Evolutionary conservation across 2,888 invertebrate species (phyloP).

Genomic region (Ferrisia virgata): DNA sequence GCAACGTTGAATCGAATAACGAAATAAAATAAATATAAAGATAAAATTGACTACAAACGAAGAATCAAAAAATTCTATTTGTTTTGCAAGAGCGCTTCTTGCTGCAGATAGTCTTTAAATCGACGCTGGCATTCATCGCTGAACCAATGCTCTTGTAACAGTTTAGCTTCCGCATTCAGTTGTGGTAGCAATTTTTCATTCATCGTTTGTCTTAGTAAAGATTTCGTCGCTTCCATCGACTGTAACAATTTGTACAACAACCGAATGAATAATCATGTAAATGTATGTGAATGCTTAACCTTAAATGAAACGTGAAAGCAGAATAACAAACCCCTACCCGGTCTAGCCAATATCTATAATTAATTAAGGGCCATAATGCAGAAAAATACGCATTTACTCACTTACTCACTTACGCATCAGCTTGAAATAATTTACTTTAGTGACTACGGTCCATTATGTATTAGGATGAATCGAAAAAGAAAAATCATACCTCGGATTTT

Average conservation of each 20-base stretch:
- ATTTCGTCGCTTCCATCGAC: conserved; percentile 64
- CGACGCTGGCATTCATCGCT: conserved; percentile 65
- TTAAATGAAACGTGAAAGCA: neutral
- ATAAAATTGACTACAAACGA: neutral
- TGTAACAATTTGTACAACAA: conserved; percentile 55
- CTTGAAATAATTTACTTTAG: too few species aligned
- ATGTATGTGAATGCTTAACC: neutral
- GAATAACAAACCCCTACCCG: too few species aligned
- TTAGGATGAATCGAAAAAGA: too few species aligned
- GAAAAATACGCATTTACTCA: too few species aligned
- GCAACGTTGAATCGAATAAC: too few species aligned
- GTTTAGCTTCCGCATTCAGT: conserved; percentile 65
- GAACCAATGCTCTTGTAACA: conserved; percentile 71
- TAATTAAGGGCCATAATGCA: too few species aligned
- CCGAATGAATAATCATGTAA: neutral
- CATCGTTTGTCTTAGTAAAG: conserved; percentile 60
- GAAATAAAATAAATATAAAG: too few species aligned
- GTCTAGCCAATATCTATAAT: too few species aligned
- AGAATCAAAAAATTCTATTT: neutral
- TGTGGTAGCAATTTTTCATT: conserved; percentile 60
- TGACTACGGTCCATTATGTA: too few species aligned
- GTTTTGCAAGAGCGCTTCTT: conserved; percentile 33
- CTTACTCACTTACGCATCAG: too few species aligned
- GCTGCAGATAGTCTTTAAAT: conserved; percentile 47
- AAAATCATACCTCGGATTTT: too few species aligned